Conservation (phyloP, 2,888 invertebrate species). For the Harmothoe impar region DNA sequence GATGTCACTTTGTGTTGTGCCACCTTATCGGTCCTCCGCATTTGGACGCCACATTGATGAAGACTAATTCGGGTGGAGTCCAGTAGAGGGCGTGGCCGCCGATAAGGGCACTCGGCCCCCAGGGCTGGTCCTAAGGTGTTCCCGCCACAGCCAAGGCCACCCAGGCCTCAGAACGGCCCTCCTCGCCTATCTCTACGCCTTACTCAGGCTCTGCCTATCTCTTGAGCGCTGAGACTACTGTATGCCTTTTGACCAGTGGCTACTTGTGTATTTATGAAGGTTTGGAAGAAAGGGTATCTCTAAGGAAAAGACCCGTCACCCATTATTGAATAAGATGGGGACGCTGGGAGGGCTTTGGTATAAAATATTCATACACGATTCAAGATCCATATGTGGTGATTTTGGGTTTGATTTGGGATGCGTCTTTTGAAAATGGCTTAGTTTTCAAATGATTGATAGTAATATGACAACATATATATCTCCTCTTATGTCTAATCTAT, state of each 20-base stretch:
- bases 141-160: not conserved
- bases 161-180: not conserved
- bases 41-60: conserved; percentile 53
- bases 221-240: too few species aligned
- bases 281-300: not conserved
- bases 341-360: too few species aligned
- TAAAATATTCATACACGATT: too few species aligned
- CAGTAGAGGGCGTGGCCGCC: conserved; percentile 6
- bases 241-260: not conserved
- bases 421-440: too few species aligned
- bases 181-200: not conserved
- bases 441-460: too few species aligned
- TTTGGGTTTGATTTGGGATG: too few species aligned
- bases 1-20: conserved; percentile 56
- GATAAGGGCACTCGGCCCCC: conserved; percentile 25
- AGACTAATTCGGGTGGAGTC: conserved; percentile 57
- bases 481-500: too few species aligned
- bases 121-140: conserved; percentile 21
- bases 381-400: too few species aligned
- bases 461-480: too few species aligned
- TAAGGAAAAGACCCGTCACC: not conserved
- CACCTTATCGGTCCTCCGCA: conserved; percentile 38
- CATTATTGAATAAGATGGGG: too few species aligned
- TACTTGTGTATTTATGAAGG: conserved; percentile 35
- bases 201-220: not conserved